A percentile compares a stretch with the other conserved stretches of the same genome.
Conservation (phyloP, 2,888 invertebrate genomes). For the Nephrotoma guestfalica region DNA sequence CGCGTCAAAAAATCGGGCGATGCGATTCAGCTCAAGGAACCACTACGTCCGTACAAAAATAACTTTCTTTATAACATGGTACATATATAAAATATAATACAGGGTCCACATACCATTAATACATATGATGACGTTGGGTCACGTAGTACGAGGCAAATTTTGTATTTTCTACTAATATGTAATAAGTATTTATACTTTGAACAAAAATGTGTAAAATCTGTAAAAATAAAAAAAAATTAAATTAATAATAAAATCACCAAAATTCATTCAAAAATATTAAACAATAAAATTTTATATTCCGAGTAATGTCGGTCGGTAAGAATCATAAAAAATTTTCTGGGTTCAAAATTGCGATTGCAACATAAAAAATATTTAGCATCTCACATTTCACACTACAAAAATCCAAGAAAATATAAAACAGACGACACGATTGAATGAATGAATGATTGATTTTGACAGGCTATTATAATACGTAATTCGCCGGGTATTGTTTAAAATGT, state of each 20-base stretch:
- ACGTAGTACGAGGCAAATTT: background rate
- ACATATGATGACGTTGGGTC: background rate
- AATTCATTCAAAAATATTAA: background rate
- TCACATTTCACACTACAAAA: background rate
- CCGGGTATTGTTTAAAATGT: background rate
- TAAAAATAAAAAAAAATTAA: background rate
- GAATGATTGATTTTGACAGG: background rate
- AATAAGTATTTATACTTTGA: background rate
- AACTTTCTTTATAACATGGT: background rate
- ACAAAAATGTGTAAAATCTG: background rate
- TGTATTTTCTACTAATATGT: background rate
- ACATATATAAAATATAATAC: background rate
- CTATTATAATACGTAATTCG: background rate
- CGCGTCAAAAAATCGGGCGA: background rate
- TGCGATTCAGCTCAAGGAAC: background rate
- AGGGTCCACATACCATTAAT: background rate
- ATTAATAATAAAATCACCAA: background rate
- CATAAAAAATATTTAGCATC: background rate
- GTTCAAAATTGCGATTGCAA: background rate
- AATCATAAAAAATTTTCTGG: background rate
- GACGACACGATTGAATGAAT: background rate
- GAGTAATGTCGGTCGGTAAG: background rate
- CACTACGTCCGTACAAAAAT: background rate
- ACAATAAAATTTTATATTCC: background rate
- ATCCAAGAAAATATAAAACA: background rate